Percentiles rank a stretch among this genome's conserved stretches.
These are phyloP conservation scores for Pseudeuparius sepicola DNA, from an alignment of 2,888 invertebrate genomes.

Conservation along the genomic window DNA sequence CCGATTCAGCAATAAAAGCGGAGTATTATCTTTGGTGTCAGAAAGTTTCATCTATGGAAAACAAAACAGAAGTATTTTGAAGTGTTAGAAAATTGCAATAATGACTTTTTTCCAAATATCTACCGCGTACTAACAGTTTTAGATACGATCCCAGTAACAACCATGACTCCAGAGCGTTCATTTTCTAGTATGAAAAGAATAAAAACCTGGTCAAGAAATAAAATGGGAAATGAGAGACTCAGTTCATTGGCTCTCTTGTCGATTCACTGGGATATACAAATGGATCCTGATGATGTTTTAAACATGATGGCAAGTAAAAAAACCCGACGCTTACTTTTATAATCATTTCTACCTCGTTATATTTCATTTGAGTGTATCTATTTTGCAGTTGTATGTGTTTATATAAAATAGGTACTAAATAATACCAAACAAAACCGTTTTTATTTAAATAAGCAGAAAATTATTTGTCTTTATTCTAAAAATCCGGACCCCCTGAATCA, in stretches of 20 bases:
- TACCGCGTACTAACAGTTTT: slow-evolving; percentile 6
- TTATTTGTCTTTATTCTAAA: slow-evolving; percentile 1
- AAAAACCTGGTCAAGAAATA: slow-evolving; percentile 3
- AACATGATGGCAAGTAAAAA: slow-evolving; percentile 3
- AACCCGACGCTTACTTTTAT: slow-evolving; percentile 2
- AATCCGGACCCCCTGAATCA: not conserved
- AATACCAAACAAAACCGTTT: slow-evolving; percentile 1
- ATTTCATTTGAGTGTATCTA: slow-evolving; percentile 2
- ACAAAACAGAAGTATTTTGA: slow-evolving; percentile 8
- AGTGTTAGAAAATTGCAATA: slow-evolving; percentile 8
- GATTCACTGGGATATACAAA: slow-evolving; percentile 10
- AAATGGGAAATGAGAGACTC: slow-evolving; percentile 11
- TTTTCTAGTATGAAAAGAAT: slow-evolving; percentile 6
- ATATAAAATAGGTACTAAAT: slow-evolving; percentile 2
- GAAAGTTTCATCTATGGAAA: slow-evolving; percentile 5
- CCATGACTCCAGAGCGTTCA: slow-evolving; percentile 6
- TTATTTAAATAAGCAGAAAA: too few species aligned
- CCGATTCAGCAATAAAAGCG: slow-evolving; percentile 8
- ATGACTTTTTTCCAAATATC: slow-evolving; percentile 8
- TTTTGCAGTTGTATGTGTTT: slow-evolving; percentile 3
- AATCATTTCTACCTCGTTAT: too few species aligned
- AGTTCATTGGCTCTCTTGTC: slow-evolving; percentile 8
- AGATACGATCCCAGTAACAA: slow-evolving; percentile 10
- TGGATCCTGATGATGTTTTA: slow-evolving; percentile 8
- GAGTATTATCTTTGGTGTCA: slow-evolving; percentile 8